Evolutionary conservation across 2,797 vertebrate genomes (phyloP).

Genomic region (Acanthis flammea): DNA sequence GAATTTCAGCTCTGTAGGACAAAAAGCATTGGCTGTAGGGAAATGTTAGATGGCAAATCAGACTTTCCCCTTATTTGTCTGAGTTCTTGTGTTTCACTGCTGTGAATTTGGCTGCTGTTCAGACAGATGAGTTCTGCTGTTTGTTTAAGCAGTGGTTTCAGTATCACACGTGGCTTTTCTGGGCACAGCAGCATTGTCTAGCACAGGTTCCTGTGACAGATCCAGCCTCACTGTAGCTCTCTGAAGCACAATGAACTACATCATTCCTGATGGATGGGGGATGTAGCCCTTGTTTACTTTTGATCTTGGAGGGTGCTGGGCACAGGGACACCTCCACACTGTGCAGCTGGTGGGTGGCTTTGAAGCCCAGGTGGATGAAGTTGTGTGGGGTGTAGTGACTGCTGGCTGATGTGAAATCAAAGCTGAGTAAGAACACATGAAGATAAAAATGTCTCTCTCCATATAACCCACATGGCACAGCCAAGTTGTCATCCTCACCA

Average conservation of each 20-base stretch:
- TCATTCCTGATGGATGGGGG: background rate
- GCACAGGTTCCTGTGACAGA: background rate
- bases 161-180: background rate
- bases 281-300: background rate
- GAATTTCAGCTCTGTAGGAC: background rate
- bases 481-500: fast-evolving
- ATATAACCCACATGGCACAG: fast-evolving
- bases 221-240: background rate
- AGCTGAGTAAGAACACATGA: background rate
- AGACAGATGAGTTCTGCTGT: background rate
- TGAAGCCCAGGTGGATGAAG: background rate
- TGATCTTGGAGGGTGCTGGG: fast-evolving
- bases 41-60: background rate
- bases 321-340: background rate
- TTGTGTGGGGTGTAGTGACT: fast-evolving
- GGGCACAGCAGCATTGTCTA: background rate
- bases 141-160: background rate
- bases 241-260: fast-evolving
- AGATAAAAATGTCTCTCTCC: too few species aligned
- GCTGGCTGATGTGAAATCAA: background rate
- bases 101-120: background rate
- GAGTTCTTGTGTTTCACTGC: background rate
- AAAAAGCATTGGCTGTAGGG: background rate
- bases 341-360: background rate
- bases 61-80: background rate